These are phyloP conservation scores for Drosophila ohnishii DNA, from an alignment of 1,140 invertebrate species.

Conservation along the genomic window DNA sequence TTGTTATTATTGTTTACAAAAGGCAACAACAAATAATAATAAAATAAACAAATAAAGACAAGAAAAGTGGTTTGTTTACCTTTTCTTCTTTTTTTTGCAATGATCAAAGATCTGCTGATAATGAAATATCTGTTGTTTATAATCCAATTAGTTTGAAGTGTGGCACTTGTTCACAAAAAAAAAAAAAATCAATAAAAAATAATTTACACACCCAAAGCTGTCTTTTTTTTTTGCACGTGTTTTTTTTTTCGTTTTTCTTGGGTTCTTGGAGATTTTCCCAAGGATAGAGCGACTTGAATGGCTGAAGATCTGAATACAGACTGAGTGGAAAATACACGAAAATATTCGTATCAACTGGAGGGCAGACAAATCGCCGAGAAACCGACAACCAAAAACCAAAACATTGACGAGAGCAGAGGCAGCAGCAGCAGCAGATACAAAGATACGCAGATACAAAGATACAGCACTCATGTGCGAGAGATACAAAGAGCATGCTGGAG, in stretches of 20 bases:
- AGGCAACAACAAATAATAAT: not conserved
- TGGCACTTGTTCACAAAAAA: conserved; percentile 14
- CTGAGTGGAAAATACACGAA: conserved; percentile 76
- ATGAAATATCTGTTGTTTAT: not conserved
- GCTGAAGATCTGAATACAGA: conserved; percentile 76
- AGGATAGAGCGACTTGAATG: conserved; percentile 53
- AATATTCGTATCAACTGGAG: conserved; percentile 69
- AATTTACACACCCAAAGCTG: not conserved
- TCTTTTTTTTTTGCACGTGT: not conserved
- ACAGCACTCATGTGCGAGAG: conserved; percentile 17
- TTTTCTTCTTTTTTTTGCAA: not conserved
- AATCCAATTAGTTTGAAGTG: conserved; percentile 8
- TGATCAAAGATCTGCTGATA: conserved; percentile 3
- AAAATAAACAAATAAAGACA: not conserved
- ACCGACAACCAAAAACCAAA: conserved; percentile 58
- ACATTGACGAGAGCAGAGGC: conserved; percentile 52
- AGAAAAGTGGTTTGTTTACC: not conserved
- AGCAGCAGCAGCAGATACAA: not conserved
- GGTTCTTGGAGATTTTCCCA: not conserved
- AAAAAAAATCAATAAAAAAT: not conserved
- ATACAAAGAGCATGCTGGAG: conserved; percentile 42
- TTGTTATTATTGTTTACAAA: not conserved
- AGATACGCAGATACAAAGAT: conserved; percentile 13
- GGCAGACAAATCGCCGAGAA: conserved; percentile 37
- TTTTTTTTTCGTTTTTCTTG: not conserved